Evolutionary conservation across 2,113 vertebrate genomes (phyloP), one percentile per base, ranked within the genome.

Genomic region (Amblyopsis rosae): DNA sequence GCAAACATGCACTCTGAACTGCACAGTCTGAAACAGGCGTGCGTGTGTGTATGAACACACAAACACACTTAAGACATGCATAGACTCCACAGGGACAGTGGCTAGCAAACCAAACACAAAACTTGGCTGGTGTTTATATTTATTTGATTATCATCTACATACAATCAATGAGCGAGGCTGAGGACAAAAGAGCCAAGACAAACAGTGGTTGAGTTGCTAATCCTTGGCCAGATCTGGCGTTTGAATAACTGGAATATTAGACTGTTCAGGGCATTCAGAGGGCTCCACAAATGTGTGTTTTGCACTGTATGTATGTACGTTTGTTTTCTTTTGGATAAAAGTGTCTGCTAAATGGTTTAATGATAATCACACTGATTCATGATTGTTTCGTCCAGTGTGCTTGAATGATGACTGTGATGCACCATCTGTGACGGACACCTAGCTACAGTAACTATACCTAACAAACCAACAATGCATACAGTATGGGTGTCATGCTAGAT

Each of bases 1-100:
- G 46, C 83, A 82, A 80, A 71, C 80, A 78, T 75, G 71, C 82
- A 73, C 84, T 81, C 85, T 70, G 46, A 56, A 32, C 26, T 16
- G 10, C 49, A 70, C 47, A 62, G 15, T 26, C 49, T 45, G 3
- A 62, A 12, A 53, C 9, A 57, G 51, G 51, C 19, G 12, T 17
- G 16, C 1, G 15, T 11, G 26, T 73, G 82, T 15, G 13, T n/a
- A 1, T 3, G 33, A 7, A 49, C 33, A 70, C 75, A 80, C 67
- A 79, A 74, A 77, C 69, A 80, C 33, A 71, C 76, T 69, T 55
- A 79, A 77, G 80, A 75, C 76, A 77, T 68, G 78, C 48, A 65
- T 79, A 79, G 70, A 82, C 66, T 69, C 75, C 61, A 81, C 72
- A 72, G 76, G 71, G 70, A 67, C 59, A 67, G 72, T 46, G 60